Conservation (phyloP, 2,113 vertebrate species). For the Struthio camelus region DNA sequence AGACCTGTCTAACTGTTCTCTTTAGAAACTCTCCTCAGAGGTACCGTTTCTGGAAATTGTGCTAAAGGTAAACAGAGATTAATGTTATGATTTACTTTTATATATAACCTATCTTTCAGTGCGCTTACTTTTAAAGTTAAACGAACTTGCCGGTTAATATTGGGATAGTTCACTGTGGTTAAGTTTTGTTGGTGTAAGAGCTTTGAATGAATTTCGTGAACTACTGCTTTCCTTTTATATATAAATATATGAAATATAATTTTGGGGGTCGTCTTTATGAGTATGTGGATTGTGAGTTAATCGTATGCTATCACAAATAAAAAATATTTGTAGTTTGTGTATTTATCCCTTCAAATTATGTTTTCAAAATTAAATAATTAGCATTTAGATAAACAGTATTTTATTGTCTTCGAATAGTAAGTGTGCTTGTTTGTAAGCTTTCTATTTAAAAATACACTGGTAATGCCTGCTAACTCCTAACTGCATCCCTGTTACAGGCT, state of each 20-base stretch:
- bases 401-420: neutral
- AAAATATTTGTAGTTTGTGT: neutral
- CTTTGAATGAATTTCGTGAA: neutral
- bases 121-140: constrained; percentile 30
- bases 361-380: neutral
- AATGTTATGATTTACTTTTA: constrained; percentile 5
- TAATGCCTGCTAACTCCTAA: neutral
- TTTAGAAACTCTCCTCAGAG: neutral
- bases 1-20: neutral
- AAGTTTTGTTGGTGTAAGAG: neutral
- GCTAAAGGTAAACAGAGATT: constrained; percentile 18
- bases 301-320: neutral
- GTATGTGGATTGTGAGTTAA: neutral
- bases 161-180: neutral
- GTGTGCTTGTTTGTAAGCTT: neutral
- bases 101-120: neutral
- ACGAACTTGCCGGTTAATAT: neutral
- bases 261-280: neutral
- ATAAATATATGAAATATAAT: neutral
- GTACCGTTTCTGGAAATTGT: constrained; percentile 14
- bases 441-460: neutral
- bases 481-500: neutral
- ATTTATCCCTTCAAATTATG: neutral
- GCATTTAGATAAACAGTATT: neutral
- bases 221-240: neutral